These are phyloP conservation scores for Phalloptychus januarius DNA, from an alignment of 2,797 vertebrate genomes.

Conservation along the genomic window DNA sequence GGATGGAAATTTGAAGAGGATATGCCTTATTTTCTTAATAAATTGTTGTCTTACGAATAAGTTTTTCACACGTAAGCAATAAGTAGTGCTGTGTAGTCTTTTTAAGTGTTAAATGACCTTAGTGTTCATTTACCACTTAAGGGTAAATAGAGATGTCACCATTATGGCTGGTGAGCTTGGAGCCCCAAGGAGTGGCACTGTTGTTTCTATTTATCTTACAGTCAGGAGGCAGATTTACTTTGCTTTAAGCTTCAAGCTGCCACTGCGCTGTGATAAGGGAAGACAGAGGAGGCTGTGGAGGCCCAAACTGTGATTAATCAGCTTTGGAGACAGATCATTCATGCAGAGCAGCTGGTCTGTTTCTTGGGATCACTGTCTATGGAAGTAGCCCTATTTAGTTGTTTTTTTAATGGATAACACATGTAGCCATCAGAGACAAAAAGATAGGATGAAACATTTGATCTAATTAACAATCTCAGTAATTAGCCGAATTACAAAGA, in stretches of 20 bases:
- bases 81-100: background rate
- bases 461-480: background rate
- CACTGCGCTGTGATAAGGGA: conserved; percentile 33
- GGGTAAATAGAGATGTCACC: conserved; percentile 45
- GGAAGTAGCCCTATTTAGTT: conserved; percentile 1
- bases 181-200: conserved; percentile 40
- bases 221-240: conserved; percentile 41
- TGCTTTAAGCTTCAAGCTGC: conserved; percentile 42
- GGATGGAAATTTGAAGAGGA: conserved; percentile 11
- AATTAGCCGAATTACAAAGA: background rate
- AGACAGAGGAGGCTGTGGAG: conserved; percentile 46
- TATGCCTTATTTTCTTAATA: background rate
- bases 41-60: background rate
- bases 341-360: conserved; percentile 23
- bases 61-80: background rate
- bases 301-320: conserved; percentile 26
- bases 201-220: conserved; percentile 62
- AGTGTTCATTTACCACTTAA: conserved; percentile 33
- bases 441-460: background rate
- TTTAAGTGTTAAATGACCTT: conserved; percentile 18
- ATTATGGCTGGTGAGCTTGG: conserved; percentile 52
- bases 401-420: background rate
- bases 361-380: background rate
- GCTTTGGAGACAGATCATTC: conserved; percentile 31
- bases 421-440: background rate